Evolutionary conservation across 2,888 invertebrate genomes (phyloP).

Genomic region (Macrosoma leucophasiata): DNA sequence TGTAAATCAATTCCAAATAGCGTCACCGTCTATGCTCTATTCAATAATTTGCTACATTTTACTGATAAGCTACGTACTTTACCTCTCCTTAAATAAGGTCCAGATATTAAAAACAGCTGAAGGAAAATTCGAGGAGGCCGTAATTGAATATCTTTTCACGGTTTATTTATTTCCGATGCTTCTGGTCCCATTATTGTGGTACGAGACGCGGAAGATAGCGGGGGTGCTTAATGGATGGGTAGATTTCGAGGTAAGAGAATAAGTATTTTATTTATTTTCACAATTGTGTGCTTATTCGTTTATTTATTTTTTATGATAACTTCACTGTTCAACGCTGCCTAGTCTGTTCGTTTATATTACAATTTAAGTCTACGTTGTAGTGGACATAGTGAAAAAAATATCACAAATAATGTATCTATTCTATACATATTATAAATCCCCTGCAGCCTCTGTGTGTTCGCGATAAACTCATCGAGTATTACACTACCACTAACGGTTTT

Average conservation of each 20-base stretch:
- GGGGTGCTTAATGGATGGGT: constrained; percentile 78
- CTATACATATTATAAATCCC: too few relatives aligned
- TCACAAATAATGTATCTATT: too few relatives aligned
- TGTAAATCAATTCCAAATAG: constrained; percentile 60
- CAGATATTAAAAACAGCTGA: constrained; percentile 77
- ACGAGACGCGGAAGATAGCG: constrained; percentile 79
- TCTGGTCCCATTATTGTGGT: constrained; percentile 79
- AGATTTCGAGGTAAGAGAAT: constrained; percentile 76
- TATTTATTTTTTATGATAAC: constrained; percentile 1
- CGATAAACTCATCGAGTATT: too few relatives aligned
- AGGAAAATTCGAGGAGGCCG: constrained; percentile 84
- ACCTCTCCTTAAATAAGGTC: constrained; percentile 78
- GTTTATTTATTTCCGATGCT: constrained; percentile 81
- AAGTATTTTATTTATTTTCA: background rate
- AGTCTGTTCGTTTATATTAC: too few relatives aligned
- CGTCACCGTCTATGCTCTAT: constrained; percentile 76
- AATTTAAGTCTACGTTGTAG: too few relatives aligned
- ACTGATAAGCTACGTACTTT: constrained; percentile 73
- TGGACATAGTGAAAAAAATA: too few relatives aligned
- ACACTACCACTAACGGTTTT: too few relatives aligned
- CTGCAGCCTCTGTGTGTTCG: too few relatives aligned
- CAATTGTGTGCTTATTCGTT: background rate
- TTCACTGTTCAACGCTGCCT: too few relatives aligned
- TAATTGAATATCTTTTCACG: constrained; percentile 84
- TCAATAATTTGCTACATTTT: constrained; percentile 68